Base-by-base conservation (phyloP, 1,140 invertebrate species). In the Bombus haemorrhoidalis region DNA sequence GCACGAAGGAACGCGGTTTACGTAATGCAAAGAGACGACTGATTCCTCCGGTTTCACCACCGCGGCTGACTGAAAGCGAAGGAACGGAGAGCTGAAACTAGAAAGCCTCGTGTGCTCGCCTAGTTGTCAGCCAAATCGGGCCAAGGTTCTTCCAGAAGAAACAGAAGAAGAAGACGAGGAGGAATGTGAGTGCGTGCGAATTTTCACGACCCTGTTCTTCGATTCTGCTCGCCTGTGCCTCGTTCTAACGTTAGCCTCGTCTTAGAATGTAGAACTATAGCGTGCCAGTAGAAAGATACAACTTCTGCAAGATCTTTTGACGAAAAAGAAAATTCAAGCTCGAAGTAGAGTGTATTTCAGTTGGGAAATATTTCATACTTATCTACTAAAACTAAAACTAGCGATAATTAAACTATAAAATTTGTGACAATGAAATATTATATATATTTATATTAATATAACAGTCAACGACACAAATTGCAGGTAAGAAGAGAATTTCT, bases 141-240 rank as follows among this genome's bases (percentile, higher is more conserved):
- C 86, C 91, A 93, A 92, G 91, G 91, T 89, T 87, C 81, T 64
- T 39, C 25, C 43, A 75, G 69, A 81, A 75, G 84, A 85, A 47
- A 71, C 66, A 76, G 83, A 71, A 80, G 64, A 69, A 32, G 64
- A 74, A 69, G 77, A 83, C 78, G 74, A 66, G 74, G 28, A 62
- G 83, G 77, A 87, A 85, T 78, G 78, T 79, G 57, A 64, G 77
- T 62, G 59, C 79, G 86, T 85, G 77, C 69, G 79, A 85, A 83
- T 89, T 89, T 87, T 87, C 81, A n/a, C 78, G 86, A 85, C 81
- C 85, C 78, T 73, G 39, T 73, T 79, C 85, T 41, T 15, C 68
- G 72, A 59, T 64, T 43, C 57, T 28, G 2, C 25, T 62, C 37
- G n/a, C 1, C 53, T 12, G 4, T 13, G 66, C 37, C 53, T 37